Evolutionary conservation across 2,113 vertebrate genomes (phyloP).

Genomic region (Dicentrarchus labrax): DNA sequence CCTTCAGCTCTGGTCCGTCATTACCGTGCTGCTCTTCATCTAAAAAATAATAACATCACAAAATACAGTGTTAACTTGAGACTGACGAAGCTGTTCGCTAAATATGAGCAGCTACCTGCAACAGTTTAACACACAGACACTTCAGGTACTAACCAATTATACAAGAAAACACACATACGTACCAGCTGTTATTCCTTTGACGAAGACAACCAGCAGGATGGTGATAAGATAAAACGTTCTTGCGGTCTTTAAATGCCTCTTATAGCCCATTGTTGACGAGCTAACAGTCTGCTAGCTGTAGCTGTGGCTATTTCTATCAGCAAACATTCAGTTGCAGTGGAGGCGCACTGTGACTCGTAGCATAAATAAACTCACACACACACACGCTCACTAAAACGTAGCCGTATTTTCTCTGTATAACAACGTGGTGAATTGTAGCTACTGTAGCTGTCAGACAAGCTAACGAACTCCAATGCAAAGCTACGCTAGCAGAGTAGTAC

Average conservation of each 20-base stretch:
- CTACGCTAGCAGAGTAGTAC: conserved; percentile 49
- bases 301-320: conserved; percentile 43
- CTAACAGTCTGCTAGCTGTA: conserved; percentile 73
- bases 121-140: background rate
- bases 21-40: conserved; percentile 72
- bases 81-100: background rate
- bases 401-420: background rate
- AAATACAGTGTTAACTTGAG: background rate
- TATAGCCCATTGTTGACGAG: conserved; percentile 66
- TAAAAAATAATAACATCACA: conserved; percentile 56
- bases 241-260: conserved; percentile 56
- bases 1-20: conserved; percentile 77
- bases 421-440: conserved; percentile 17
- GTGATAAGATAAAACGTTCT: conserved; percentile 57
- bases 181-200: conserved; percentile 75
- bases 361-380: conserved; percentile 14
- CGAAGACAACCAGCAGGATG: conserved; percentile 66
- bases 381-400: background rate
- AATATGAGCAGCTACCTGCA: conserved; percentile 22
- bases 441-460: conserved; percentile 33
- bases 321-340: conserved; percentile 68
- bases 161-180: conserved; percentile 27
- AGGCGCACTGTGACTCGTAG: conserved; percentile 10
- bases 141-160: background rate
- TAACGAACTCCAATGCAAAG: conserved; percentile 13